phyloP scores from a whole-genome alignment of 2,888 invertebrate genomes.

The Acronicta aceris region DNA sequence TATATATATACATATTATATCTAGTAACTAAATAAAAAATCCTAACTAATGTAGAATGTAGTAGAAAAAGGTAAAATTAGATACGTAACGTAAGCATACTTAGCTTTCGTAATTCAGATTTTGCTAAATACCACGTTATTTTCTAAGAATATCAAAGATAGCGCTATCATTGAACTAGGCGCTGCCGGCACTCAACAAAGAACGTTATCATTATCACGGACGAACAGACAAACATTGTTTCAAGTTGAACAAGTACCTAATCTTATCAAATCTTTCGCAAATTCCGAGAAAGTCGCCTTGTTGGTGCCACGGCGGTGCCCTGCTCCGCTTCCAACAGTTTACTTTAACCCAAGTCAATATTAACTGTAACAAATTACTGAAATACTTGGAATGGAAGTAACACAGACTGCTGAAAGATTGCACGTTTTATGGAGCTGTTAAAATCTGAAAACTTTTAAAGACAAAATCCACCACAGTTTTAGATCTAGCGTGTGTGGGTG shows the following conservation, averaged over 20 bases:
- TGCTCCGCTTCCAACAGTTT: slow-evolving; percentile 24
- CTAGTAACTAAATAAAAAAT: too few species aligned
- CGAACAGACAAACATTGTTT: slow-evolving; percentile 41
- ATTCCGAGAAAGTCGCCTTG: slow-evolving; percentile 40
- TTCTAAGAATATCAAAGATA: slow-evolving; percentile 30
- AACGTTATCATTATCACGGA: slow-evolving; percentile 50
- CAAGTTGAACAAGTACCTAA: slow-evolving; percentile 35
- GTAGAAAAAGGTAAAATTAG: too few species aligned
- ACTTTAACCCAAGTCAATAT: slow-evolving; percentile 36
- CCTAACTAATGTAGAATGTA: too few species aligned
- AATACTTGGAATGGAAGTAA: slow-evolving; percentile 11
- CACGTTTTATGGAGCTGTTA: too few species aligned
- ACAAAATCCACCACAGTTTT: too few species aligned
- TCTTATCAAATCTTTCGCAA: slow-evolving; percentile 52
- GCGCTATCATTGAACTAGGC: slow-evolving; percentile 37
- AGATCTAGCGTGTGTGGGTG: too few species aligned
- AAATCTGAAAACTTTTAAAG: too few species aligned
- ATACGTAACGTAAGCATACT: too few species aligned
- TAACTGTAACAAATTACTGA: slow-evolving; percentile 32
- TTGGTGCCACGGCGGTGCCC: slow-evolving; percentile 5
- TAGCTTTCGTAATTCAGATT: neutral
- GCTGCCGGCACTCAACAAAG: slow-evolving; percentile 50
- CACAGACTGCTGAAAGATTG: neutral
- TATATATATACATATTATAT: too few species aligned
- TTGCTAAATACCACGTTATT: neutral